A percentile compares a stretch with the other conserved stretches of the same genome.
Evolutionary conservation across 2,888 invertebrate species (phyloP).

Genomic region (Acronicta leporina): DNA sequence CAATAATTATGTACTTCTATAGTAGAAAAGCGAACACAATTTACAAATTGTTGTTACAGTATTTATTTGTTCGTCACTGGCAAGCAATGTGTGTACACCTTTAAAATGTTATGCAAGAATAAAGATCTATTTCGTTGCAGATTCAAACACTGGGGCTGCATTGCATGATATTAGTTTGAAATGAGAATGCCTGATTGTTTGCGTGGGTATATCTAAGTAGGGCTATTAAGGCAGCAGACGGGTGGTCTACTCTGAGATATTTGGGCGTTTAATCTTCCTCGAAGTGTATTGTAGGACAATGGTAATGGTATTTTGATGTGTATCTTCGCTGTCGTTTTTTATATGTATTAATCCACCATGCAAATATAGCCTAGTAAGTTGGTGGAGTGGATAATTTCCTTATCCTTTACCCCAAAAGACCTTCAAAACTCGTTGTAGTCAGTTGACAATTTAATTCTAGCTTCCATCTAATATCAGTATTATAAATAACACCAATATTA

Average conservation of each 20-base stretch:
- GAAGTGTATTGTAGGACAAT: not conserved
- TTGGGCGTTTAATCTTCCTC: conserved; percentile 18
- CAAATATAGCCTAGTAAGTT: too few relatives aligned
- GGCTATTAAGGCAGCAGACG: conserved; percentile 23
- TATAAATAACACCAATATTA: too few relatives aligned
- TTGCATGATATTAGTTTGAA: conserved; percentile 48
- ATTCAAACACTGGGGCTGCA: conserved; percentile 28
- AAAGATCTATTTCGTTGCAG: conserved; percentile 55
- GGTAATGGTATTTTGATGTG: not conserved
- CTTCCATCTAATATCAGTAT: too few relatives aligned
- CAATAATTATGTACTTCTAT: too few relatives aligned
- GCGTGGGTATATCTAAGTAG: conserved; percentile 42
- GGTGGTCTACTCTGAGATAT: conserved; percentile 36
- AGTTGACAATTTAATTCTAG: too few relatives aligned
- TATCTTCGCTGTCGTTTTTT: not conserved
- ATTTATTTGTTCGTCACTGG: not conserved
- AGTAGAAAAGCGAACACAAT: not conserved
- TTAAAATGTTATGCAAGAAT: conserved; percentile 56
- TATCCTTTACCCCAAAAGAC: too few relatives aligned
- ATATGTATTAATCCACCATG: too few relatives aligned
- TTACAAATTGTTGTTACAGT: too few relatives aligned
- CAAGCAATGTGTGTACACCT: conserved; percentile 7
- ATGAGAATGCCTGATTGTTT: conserved; percentile 44
- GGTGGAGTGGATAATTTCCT: too few relatives aligned
- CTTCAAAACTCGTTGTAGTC: too few relatives aligned